A percentile compares a stretch with the other conserved stretches of the same genome.
These are phyloP conservation scores for Pseudoips prasinana DNA, from an alignment of 2,888 invertebrate species.

Conservation along the genomic window DNA sequence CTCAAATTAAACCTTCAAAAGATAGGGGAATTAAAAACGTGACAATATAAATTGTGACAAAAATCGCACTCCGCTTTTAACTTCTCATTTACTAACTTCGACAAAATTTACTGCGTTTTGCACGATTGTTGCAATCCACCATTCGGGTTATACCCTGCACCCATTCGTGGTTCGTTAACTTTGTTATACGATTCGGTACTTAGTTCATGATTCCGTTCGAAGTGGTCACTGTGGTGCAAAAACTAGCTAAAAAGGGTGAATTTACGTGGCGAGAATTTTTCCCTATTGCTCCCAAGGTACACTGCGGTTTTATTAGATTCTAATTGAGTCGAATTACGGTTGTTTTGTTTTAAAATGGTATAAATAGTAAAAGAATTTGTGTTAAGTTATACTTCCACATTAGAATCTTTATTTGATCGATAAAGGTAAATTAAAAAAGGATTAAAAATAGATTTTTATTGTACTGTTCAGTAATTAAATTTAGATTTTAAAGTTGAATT, in stretches of 20 bases:
- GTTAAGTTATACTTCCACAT: too few relatives aligned
- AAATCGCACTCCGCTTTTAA: constrained; percentile 23
- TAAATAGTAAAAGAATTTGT: background rate
- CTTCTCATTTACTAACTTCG: constrained; percentile 37
- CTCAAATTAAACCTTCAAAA: too few relatives aligned
- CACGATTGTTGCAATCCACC: constrained; percentile 71
- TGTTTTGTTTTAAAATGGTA: constrained; percentile 7
- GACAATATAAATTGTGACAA: too few relatives aligned
- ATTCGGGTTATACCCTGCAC: constrained; percentile 67
- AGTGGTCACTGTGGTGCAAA: constrained; percentile 32
- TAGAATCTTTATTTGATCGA: too few relatives aligned
- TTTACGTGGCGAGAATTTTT: constrained; percentile 20
- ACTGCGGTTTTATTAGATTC: constrained; percentile 1
- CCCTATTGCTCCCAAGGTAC: constrained; percentile 5
- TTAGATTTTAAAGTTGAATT: too few relatives aligned
- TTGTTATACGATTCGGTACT: constrained; percentile 68
- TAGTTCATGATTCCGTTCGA: constrained; percentile 61
- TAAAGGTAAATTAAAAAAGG: too few relatives aligned
- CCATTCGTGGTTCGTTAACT: constrained; percentile 77
- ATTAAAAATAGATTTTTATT: too few relatives aligned
- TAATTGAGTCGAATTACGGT: too few relatives aligned
- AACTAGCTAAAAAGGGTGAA: constrained; percentile 22
- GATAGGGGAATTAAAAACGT: constrained; percentile 3
- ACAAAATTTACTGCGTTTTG: constrained; percentile 67
- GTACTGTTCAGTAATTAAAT: too few relatives aligned